phyloP scores from a whole-genome alignment of 2,113 vertebrate species.

The human (Homo sapiens) region DNA sequence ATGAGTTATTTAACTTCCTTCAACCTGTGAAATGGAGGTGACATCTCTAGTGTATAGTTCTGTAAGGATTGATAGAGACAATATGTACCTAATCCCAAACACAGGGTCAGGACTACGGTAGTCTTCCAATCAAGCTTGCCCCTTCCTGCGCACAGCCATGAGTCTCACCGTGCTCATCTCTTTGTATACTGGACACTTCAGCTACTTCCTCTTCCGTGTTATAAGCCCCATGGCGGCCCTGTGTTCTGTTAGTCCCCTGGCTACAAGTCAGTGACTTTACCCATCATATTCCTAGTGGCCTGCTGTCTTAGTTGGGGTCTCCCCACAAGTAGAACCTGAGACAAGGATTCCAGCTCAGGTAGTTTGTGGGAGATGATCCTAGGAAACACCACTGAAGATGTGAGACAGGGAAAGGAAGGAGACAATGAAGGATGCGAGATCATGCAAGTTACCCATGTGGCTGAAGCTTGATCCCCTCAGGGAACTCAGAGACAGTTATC shows the following conservation, averaged over 20 bases:
- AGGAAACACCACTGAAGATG: background rate
- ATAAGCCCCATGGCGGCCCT: background rate
- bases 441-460: background rate
- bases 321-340: background rate
- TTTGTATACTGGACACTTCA: background rate
- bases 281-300: background rate
- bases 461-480: background rate
- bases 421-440: background rate
- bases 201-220: background rate
- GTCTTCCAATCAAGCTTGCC: background rate
- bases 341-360: background rate
- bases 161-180: background rate
- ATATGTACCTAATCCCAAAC: background rate
- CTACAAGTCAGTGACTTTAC: background rate
- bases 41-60: background rate
- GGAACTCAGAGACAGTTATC: background rate
- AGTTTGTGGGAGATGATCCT: background rate
- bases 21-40: background rate
- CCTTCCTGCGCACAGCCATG: background rate
- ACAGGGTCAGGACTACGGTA: background rate
- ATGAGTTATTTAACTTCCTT: background rate
- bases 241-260: background rate
- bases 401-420: background rate
- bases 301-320: background rate
- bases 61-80: background rate